A percentile compares a stretch with the other conserved stretches of the same genome.
These are phyloP conservation scores for Meandrusa payeni DNA, from an alignment of 2,888 invertebrate species.

Conservation along the genomic window DNA sequence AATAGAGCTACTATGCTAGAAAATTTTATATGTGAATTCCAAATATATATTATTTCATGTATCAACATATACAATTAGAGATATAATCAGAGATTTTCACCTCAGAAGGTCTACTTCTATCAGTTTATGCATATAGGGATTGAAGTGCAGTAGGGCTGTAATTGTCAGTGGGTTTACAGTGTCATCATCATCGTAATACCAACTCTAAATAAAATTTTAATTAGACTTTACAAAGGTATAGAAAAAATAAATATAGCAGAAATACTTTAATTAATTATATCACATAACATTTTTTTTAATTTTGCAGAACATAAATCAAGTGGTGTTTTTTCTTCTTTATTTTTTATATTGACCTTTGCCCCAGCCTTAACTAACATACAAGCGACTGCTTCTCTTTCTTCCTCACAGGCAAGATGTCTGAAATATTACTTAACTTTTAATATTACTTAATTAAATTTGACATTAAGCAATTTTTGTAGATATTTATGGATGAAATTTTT, in stretches of 20 bases:
- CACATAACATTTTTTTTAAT: conserved; percentile 39
- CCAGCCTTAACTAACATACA: conserved; percentile 84
- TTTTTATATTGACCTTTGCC: conserved; percentile 79
- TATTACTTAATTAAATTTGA: neutral
- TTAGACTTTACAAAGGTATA: no score
- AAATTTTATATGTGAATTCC: no score
- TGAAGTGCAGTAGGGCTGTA: no score
- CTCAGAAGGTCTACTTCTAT: no score
- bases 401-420: conserved; percentile 91
- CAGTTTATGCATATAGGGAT: no score
- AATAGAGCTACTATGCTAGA: no score
- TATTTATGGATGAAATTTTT: conserved; percentile 6
- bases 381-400: conserved; percentile 85
- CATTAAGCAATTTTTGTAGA: conserved; percentile 2
- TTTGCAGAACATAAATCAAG: conserved; percentile 79
- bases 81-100: no score
- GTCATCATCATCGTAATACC: no score
- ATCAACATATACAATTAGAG: no score
- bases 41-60: no score
- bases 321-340: conserved; percentile 85
- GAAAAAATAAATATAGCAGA: neutral
- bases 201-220: no score
- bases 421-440: neutral
- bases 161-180: no score
- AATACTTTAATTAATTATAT: conserved; percentile 27